A percentile compares a stretch with the other conserved stretches of the same genome.
phyloP scores from a whole-genome alignment of 2,888 invertebrate genomes.

The Dichetophora obliterata region DNA sequence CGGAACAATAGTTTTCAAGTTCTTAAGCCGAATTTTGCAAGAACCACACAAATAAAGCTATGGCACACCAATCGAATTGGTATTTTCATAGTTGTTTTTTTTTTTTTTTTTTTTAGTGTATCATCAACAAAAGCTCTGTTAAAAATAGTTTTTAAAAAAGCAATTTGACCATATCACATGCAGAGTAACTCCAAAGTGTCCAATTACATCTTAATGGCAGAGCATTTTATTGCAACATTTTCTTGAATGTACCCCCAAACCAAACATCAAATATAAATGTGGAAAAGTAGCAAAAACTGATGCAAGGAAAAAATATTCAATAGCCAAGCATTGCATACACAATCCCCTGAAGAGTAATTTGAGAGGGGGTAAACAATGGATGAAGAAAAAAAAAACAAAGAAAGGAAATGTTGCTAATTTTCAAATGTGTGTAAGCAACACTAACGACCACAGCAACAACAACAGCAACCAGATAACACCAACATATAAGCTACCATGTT shows the following conservation, averaged over 20 bases:
- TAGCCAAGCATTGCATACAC: neutral
- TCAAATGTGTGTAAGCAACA: neutral
- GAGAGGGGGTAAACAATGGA: neutral
- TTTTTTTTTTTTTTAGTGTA: no score
- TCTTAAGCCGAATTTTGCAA: no score
- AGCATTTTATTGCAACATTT: neutral
- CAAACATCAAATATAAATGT: neutral
- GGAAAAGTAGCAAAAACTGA: neutral
- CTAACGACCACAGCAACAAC: slow-evolving; percentile 2
- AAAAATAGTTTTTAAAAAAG: no score
- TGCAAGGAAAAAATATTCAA: neutral
- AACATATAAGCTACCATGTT: neutral
- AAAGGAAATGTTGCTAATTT: slow-evolving; percentile 27
- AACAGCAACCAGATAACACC: slow-evolving; percentile 14
- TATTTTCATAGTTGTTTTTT: no score
- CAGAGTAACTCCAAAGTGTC: no score
- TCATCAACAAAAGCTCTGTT: no score
- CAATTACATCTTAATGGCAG: no score
- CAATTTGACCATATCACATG: no score
- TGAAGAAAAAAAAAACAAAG: neutral
- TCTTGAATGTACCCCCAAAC: neutral
- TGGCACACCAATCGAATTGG: no score
- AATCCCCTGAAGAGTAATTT: slow-evolving; percentile 15
- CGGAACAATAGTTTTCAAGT: no score
- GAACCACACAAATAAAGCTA: no score